Evolutionary conservation across 2,888 invertebrate genomes (phyloP).

Genomic region (Notocelia uddmanniana): DNA sequence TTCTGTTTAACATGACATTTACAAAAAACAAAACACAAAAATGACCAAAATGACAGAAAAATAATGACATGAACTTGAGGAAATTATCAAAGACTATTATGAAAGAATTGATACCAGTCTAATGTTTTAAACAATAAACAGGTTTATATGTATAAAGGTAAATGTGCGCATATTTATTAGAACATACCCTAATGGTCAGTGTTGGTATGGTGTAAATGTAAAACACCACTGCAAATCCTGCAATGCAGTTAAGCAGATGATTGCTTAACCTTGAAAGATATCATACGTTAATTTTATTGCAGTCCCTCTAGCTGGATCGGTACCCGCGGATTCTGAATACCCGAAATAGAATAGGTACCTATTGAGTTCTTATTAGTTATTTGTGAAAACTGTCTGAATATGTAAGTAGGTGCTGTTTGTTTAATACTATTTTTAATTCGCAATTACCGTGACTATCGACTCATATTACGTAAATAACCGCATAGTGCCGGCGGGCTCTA

Average conservation of each 20-base stretch:
- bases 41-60: not conserved
- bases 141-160: not conserved
- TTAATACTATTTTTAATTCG: not conserved
- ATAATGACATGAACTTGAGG: not conserved
- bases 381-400: constrained; percentile 8
- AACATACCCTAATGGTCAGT: not conserved
- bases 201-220: not conserved
- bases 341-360: not conserved
- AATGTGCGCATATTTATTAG: not conserved
- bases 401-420: not conserved
- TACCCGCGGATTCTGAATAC: not conserved
- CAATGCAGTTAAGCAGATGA: not conserved
- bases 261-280: not conserved
- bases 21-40: not conserved
- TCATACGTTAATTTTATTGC: not conserved
- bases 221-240: not conserved
- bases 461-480: constrained; percentile 70
- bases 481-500: constrained; percentile 58
- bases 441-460: not conserved
- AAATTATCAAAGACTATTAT: no score
- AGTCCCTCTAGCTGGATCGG: not conserved
- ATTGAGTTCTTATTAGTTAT: not conserved
- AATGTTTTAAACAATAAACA: no score
- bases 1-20: no score
- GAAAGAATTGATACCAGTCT: no score